phyloP scores from a whole-genome alignment of 1,140 invertebrate genomes.

The Artemia franciscana region DNA sequence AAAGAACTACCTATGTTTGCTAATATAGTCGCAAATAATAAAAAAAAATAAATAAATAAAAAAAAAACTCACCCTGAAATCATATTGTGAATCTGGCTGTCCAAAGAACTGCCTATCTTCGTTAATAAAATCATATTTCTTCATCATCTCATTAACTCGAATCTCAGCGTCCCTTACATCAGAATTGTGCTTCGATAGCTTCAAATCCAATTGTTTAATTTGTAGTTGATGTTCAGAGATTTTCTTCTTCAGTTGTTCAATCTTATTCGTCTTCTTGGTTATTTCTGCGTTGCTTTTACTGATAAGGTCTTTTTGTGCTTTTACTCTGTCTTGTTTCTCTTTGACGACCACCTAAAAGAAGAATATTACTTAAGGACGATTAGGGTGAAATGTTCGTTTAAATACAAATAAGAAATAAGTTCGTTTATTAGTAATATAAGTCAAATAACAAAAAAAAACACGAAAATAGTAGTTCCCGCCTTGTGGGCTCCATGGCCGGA shows the following conservation, averaged over 20 bases:
- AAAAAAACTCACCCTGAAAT: constrained; percentile 27
- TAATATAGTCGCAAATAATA: no score
- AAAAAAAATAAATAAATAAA: no score
- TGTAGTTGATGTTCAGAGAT: constrained; percentile 43
- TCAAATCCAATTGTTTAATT: constrained; percentile 53
- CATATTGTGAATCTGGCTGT: constrained; percentile 30
- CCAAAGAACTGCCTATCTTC: constrained; percentile 57
- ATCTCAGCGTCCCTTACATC: constrained; percentile 24
- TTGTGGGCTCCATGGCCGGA: no score
- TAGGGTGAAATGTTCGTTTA: no score
- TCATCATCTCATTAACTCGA: constrained; percentile 26
- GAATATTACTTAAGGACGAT: neutral
- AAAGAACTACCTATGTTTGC: no score
- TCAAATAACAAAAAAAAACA: no score
- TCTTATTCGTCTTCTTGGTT: neutral
- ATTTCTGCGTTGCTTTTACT: constrained; percentile 1
- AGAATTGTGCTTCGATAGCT: constrained; percentile 22
- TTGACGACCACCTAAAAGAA: constrained; percentile 5
- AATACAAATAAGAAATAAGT: no score
- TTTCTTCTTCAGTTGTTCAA: constrained; percentile 25
- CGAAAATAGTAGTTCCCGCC: no score
- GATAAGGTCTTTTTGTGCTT: constrained; percentile 21
- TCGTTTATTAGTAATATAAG: no score
- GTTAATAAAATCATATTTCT: constrained; percentile 47
- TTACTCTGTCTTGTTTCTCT: constrained; percentile 12